Evolutionary conservation across 2,888 invertebrate species (phyloP).

Genomic region (Lobophora halterata): DNA sequence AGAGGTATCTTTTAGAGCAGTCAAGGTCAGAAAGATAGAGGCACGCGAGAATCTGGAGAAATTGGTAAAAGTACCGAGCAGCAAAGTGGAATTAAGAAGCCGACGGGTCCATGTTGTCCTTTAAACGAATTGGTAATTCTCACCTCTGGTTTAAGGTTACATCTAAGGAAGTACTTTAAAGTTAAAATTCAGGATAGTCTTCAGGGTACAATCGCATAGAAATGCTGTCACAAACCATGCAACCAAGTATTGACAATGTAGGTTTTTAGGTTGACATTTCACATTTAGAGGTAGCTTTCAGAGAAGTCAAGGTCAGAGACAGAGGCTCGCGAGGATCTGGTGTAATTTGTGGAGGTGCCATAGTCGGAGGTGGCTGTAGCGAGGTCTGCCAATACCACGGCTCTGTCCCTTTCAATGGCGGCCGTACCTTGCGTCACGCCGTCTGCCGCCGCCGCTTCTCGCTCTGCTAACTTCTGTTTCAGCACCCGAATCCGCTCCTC

Average conservation of each 20-base stretch:
- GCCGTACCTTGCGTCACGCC: slow-evolving; percentile 87
- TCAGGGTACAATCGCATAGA: too few species aligned
- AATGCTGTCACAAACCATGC: too few species aligned
- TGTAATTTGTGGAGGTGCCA: slow-evolving; percentile 90
- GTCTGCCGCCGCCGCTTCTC: slow-evolving; percentile 83
- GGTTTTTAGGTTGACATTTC: neutral
- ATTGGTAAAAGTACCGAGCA: too few species aligned
- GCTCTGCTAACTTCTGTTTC: slow-evolving; percentile 89
- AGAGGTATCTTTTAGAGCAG: neutral
- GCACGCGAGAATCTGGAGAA: neutral
- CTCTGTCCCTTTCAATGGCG: slow-evolving; percentile 72
- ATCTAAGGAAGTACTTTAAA: too few species aligned
- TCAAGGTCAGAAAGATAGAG: neutral
- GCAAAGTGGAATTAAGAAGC: too few species aligned
- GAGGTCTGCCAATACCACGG: slow-evolving; percentile 87
- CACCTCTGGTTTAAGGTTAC: too few species aligned
- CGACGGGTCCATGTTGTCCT: too few species aligned
- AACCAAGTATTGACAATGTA: slow-evolving; percentile 9
- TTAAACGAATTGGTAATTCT: too few species aligned
- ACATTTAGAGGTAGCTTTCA: slow-evolving; percentile 88
- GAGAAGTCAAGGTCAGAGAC: slow-evolving; percentile 94
- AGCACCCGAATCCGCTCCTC: slow-evolving; percentile 93
- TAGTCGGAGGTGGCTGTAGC: slow-evolving; percentile 89
- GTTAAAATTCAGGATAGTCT: too few species aligned
- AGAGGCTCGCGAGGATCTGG: slow-evolving; percentile 90